These are phyloP conservation scores for Prietella phreatophila DNA, from an alignment of 2,113 vertebrate species.

Conservation along the genomic window DNA sequence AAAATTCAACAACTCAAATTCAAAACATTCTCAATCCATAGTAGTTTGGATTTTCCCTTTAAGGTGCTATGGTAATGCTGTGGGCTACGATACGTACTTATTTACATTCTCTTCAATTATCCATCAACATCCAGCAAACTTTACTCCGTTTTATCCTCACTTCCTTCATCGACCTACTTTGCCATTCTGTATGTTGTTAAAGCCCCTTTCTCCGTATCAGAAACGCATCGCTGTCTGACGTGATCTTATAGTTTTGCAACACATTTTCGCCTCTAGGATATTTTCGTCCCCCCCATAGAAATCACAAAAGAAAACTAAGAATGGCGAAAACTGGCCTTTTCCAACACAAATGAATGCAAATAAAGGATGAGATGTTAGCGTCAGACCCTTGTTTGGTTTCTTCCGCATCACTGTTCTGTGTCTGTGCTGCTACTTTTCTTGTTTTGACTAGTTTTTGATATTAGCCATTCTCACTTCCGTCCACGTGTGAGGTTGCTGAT, in stretches of 20 bases:
- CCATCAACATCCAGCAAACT: conserved; percentile 39
- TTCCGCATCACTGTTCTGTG: neutral
- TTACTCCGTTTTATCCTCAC: conserved; percentile 64
- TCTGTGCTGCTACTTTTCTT: neutral
- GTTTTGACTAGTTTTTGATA: neutral
- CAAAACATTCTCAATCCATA: neutral
- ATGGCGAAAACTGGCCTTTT: conserved; percentile 19
- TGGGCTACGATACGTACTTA: conserved; percentile 57
- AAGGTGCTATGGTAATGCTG: neutral
- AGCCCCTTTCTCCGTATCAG: neutral
- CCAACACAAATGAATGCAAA: conserved; percentile 47
- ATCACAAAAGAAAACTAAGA: conserved; percentile 1
- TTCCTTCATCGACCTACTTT: conserved; percentile 63
- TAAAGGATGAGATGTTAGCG: conserved; percentile 9
- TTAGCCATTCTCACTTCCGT: neutral
- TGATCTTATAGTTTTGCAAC: neutral
- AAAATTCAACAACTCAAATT: neutral
- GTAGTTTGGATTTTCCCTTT: neutral
- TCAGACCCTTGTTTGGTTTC: conserved; percentile 10
- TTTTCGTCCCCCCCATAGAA: conserved; percentile 27
- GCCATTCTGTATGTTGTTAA: conserved; percentile 23
- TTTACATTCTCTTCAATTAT: conserved; percentile 30
- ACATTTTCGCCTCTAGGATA: conserved; percentile 37
- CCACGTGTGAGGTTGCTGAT: neutral
- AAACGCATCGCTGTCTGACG: neutral